A percentile compares a stretch with the other conserved stretches of the same genome.
These are phyloP conservation scores for Apodemia mormo DNA, from an alignment of 2,888 invertebrate species.

Conservation along the genomic window DNA sequence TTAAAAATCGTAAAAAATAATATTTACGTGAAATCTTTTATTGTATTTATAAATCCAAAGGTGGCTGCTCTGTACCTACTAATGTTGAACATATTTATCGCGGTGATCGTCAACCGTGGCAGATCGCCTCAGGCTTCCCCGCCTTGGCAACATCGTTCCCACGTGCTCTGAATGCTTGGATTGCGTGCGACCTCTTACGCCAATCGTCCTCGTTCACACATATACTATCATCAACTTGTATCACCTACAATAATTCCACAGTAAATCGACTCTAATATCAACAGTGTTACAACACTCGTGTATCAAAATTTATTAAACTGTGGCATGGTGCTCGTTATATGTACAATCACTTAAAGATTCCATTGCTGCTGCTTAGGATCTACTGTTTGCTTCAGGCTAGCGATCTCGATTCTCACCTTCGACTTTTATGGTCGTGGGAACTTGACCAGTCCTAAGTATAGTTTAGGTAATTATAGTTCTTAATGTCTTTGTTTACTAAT, in stretches of 20 bases:
- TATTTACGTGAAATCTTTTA: background rate
- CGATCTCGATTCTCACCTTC: slow-evolving; percentile 65
- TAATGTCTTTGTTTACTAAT: slow-evolving; percentile 18
- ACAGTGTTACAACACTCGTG: slow-evolving; percentile 44
- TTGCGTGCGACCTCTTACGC: slow-evolving; percentile 73
- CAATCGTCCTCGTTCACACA: slow-evolving; percentile 50
- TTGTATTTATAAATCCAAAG: slow-evolving; percentile 43
- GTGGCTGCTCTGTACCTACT: slow-evolving; percentile 61
- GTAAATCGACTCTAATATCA: slow-evolving; percentile 32
- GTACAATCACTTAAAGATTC: slow-evolving; percentile 51
- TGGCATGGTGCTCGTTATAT: slow-evolving; percentile 49
- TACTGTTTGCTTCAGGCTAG: slow-evolving; percentile 78
- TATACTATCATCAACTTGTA: slow-evolving; percentile 48
- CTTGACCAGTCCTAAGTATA: slow-evolving; percentile 1
- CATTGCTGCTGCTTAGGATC: slow-evolving; percentile 74
- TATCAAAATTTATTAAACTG: slow-evolving; percentile 48
- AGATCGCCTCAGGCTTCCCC: slow-evolving; percentile 68
- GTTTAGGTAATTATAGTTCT: slow-evolving; percentile 1
- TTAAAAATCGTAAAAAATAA: background rate
- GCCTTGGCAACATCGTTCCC: slow-evolving; percentile 71
- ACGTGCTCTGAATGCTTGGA: slow-evolving; percentile 78
- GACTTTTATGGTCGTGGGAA: slow-evolving; percentile 41
- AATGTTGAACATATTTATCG: slow-evolving; percentile 75
- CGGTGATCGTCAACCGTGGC: slow-evolving; percentile 76
- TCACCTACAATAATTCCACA: slow-evolving; percentile 37